These are phyloP conservation scores for Saguinus imperator DNA, from an alignment of 2,113 vertebrate genomes.

Conservation along the genomic window DNA sequence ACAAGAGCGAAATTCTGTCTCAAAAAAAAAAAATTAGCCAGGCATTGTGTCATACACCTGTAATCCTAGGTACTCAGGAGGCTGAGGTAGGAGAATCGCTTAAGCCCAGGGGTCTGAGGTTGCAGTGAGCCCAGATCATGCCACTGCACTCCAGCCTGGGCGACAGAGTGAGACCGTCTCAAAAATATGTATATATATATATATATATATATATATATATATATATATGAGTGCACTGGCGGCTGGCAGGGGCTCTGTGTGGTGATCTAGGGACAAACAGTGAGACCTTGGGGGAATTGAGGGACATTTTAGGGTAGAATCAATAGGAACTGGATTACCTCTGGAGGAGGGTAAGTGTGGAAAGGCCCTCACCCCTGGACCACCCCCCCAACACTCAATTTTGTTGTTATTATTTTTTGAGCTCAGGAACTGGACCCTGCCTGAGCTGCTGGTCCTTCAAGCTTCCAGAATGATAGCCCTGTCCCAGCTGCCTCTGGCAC, in stretches of 20 bases:
- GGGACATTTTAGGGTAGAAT: neutral
- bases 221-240: neutral
- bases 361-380: neutral
- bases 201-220: no score
- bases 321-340: neutral
- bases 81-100: no score
- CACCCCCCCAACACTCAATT: no score
- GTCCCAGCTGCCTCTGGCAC: neutral
- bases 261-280: neutral
- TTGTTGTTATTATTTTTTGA: no score
- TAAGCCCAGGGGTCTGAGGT: no score
- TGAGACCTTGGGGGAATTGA: neutral
- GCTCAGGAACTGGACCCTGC: neutral
- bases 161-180: no score
- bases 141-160: no score
- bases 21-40: neutral
- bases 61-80: no score
- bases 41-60: accelerated
- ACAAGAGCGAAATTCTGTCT: no score
- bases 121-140: no score
- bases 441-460: neutral
- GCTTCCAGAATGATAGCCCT: neutral
- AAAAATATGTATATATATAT: no score
- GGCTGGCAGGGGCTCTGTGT: neutral
- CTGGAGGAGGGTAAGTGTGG: neutral